These are phyloP conservation scores for Tinamus major DNA, from an alignment of 2,797 vertebrate species.

Conservation along the genomic window DNA sequence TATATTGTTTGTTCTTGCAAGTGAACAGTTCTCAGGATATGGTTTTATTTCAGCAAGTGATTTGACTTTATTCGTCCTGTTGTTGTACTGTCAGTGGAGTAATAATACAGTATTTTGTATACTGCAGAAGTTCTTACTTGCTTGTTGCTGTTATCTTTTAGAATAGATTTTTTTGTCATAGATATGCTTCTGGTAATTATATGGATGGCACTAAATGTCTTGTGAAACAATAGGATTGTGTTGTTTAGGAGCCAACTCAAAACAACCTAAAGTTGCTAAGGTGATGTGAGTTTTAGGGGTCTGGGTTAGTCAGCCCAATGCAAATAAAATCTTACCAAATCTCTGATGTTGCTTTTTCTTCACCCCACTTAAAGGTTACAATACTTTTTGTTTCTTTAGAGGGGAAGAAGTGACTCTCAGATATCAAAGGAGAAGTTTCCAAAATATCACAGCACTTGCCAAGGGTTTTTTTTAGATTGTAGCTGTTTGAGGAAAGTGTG, in stretches of 20 bases:
- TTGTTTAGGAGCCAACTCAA: not conserved
- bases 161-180: not conserved
- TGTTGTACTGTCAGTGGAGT: not conserved
- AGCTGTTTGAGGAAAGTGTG: not conserved
- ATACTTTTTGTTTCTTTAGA: not conserved
- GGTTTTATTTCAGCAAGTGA: not conserved
- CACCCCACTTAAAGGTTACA: not conserved
- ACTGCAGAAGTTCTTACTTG: not conserved
- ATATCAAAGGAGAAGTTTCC: not conserved
- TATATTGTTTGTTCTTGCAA: not conserved
- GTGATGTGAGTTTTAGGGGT: not conserved
- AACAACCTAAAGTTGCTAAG: not conserved
- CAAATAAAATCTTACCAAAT: not conserved
- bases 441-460: not conserved
- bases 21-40: not conserved
- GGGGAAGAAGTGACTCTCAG: not conserved
- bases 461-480: not conserved
- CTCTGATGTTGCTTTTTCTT: not conserved
- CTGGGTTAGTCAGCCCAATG: not conserved
- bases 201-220: not conserved
- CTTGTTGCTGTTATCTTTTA: not conserved
- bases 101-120: not conserved
- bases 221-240: not conserved
- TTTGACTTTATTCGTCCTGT: not conserved
- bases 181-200: not conserved